Evolutionary conservation across 30 jellyfish, hydroid and myxozoan species (phyloP).

Genomic region (Aurelia aurita complex sp. Pacific): DNA sequence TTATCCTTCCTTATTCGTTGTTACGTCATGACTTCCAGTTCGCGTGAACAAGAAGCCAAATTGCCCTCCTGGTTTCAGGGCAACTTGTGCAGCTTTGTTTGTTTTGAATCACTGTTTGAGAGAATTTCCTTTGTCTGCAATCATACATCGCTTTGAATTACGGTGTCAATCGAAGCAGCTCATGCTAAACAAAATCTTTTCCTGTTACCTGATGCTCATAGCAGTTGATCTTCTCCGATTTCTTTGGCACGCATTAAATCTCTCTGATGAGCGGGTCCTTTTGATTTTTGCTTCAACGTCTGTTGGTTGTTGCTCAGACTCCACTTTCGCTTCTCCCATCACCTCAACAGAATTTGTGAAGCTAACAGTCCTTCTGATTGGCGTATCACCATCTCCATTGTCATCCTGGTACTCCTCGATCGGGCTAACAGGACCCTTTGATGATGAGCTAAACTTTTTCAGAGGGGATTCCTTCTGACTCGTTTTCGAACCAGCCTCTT

Average conservation of each 20-base stretch:
- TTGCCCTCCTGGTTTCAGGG: too few species aligned
- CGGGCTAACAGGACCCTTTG: slow-evolving; percentile 15
- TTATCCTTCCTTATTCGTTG: too few species aligned
- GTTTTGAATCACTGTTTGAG: too few species aligned
- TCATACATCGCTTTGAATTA: too few species aligned
- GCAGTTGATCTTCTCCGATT: slow-evolving; percentile 52
- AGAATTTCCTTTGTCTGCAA: too few species aligned
- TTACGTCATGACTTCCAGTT: too few species aligned
- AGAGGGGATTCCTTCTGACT: not conserved
- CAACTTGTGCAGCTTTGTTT: too few species aligned
- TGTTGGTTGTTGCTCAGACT: slow-evolving; percentile 6
- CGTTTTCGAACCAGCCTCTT: slow-evolving; percentile 23
- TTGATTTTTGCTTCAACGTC: slow-evolving; percentile 27
- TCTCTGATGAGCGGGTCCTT: slow-evolving; percentile 69
- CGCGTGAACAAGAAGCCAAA: too few species aligned
- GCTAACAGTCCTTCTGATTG: slow-evolving; percentile 67
- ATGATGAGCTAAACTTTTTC: not conserved
- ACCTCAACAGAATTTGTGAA: slow-evolving; percentile 64
- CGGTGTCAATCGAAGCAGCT: too few species aligned
- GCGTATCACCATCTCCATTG: slow-evolving; percentile 27
- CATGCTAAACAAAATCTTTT: not conserved
- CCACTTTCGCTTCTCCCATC: slow-evolving; percentile 47
- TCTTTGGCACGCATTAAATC: slow-evolving; percentile 36
- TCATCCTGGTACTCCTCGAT: slow-evolving; percentile 16
- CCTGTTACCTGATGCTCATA: slow-evolving; percentile 11